A percentile compares a stretch with the other conserved stretches of the same genome.
Conservation (phyloP, 53 echinoderm and acorn worm species). For the Antedon mediterranea region DNA sequence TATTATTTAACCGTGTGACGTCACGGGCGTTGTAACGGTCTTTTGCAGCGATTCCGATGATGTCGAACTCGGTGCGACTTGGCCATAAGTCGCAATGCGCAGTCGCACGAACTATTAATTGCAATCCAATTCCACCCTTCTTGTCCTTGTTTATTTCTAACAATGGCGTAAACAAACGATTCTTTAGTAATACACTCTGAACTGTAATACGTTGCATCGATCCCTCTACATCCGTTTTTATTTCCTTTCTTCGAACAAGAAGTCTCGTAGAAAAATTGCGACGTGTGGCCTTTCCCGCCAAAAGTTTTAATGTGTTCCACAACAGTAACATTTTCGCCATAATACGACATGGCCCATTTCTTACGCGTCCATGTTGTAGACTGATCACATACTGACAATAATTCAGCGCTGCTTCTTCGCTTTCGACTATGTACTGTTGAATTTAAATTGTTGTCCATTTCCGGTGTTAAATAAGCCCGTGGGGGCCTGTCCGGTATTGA, state of each 20-base stretch:
- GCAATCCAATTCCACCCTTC: constrained; percentile 85
- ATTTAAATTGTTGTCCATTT: not conserved
- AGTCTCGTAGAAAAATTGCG: constrained; percentile 90
- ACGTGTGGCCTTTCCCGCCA: constrained; percentile 21
- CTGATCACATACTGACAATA: constrained; percentile 48
- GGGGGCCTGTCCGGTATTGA: not conserved
- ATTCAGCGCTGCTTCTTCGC: constrained; percentile 15
- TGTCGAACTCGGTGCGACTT: not conserved
- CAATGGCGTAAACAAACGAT: constrained; percentile 78
- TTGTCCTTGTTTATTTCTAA: constrained; percentile 39
- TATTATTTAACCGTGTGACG: too few species aligned
- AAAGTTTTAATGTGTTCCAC: constrained; percentile 52
- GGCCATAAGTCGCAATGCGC: constrained; percentile 36
- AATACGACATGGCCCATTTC: constrained; percentile 61
- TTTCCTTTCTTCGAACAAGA: constrained; percentile 40
- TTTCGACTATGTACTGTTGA: not conserved
- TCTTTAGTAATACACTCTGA: constrained; percentile 62
- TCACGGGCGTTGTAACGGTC: not conserved
- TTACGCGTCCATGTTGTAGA: constrained; percentile 42
- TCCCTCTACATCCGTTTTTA: constrained; percentile 37
- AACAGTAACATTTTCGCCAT: constrained; percentile 80
- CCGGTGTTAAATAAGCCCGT: not conserved
- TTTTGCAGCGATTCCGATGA: not conserved
- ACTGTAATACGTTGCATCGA: constrained; percentile 44
- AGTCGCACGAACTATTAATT: constrained; percentile 72